Evolutionary conservation across 2,113 vertebrate species (phyloP), one percentile per base, ranked within the genome.

Genomic region (Atrichornis clamosus): DNA sequence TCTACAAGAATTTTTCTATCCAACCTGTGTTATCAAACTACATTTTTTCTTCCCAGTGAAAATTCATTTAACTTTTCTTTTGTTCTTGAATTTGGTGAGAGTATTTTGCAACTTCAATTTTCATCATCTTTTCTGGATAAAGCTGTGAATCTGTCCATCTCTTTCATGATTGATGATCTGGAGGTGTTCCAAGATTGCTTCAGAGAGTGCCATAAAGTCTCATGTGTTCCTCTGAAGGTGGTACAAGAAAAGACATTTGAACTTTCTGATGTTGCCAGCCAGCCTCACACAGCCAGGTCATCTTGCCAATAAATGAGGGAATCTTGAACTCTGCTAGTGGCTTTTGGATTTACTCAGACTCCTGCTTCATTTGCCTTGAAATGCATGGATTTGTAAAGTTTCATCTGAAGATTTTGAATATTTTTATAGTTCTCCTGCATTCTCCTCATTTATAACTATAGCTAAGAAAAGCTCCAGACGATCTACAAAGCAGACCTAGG

Each of bases 251-350:
- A 89, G 72, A 44, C 7, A 83, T 88, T 95, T 93, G 78, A 90
- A 77, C 39, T 94, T 90, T 87, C 81, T 96, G 83, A 89, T 93
- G 86, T 80, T 93, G 53, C 92, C 52, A 60, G 86, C 92, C 96
- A 95, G 62, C 35, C 68, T 95, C 75, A 74, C 47, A 42, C 42
- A 93, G 92, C 86, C 93, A 86, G 88, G 33, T 62, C 88, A 92
- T 77, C 68, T 67, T 95, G 96, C 95, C 95, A 95, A 27, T 90
- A 87, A 92, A 77, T 75, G 95, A 93, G 68, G 41, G 94, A 81
- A 81, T 95, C 73, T 95, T 96, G 91, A 94, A 95, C 60, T 44
- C 55, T 81, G 32, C 27, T 76, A 73, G 62, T 69, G 79, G 56
- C 20, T 85, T 83, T 93, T 92, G 82, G 83, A 94, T 90, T 95